Evolutionary conservation across 2,888 invertebrate species (phyloP).

Genomic region (Drosophila dives): DNA sequence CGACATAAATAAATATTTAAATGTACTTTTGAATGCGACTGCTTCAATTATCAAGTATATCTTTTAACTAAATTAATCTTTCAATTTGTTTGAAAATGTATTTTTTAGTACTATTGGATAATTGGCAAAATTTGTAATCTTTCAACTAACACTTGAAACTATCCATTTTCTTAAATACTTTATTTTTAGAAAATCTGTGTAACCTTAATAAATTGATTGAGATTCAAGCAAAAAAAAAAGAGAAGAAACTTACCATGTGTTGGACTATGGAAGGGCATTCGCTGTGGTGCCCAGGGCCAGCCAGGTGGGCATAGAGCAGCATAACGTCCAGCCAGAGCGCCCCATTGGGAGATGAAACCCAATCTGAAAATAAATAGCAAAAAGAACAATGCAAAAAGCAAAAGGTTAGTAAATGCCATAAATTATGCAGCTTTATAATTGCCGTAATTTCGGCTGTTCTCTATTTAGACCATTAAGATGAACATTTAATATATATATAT

Average conservation of each 20-base stretch:
- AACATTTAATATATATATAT: constrained; percentile 25
- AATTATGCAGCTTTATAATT: constrained; percentile 57
- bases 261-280: constrained; percentile 87
- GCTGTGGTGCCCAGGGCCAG: constrained; percentile 88
- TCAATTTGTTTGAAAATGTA: not conserved
- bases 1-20: not conserved
- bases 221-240: not conserved
- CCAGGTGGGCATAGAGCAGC: constrained; percentile 89
- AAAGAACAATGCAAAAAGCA: not conserved
- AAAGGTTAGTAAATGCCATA: constrained; percentile 51
- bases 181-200: not conserved
- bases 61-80: not conserved
- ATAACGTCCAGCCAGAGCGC: constrained; percentile 90
- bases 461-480: constrained; percentile 35
- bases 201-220: not conserved
- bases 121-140: not conserved
- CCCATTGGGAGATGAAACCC: constrained; percentile 93
- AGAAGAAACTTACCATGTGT: constrained; percentile 87
- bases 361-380: constrained; percentile 87
- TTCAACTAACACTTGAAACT: not conserved
- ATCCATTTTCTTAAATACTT: not conserved
- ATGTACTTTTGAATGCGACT: not conserved
- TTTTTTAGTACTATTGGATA: not conserved
- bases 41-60: not conserved
- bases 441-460: constrained; percentile 34